Evolutionary conservation across 2,113 vertebrate genomes (phyloP).

Genomic region (Ictalurus punctatus): DNA sequence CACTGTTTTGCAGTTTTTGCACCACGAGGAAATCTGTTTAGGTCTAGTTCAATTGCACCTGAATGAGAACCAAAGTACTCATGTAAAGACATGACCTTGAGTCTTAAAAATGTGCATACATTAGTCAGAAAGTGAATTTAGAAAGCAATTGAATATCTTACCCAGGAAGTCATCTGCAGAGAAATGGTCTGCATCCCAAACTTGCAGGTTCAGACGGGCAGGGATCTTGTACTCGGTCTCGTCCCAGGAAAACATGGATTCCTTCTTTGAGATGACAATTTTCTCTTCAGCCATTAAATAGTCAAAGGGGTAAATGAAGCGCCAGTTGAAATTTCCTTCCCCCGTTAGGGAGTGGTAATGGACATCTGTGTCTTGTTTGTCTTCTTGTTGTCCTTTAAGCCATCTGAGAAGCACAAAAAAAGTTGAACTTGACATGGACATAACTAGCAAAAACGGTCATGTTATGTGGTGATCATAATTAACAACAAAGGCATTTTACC

Average conservation of each 20-base stretch:
- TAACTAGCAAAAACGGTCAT: background rate
- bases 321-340: slow-evolving; percentile 99
- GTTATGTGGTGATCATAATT: background rate
- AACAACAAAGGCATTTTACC: slow-evolving; percentile 63
- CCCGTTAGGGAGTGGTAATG: slow-evolving; percentile 97
- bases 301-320: slow-evolving; percentile 94
- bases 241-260: slow-evolving; percentile 99
- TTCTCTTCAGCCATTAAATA: slow-evolving; percentile 95
- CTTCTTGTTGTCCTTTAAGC: slow-evolving; percentile 98
- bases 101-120: background rate
- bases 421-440: background rate
- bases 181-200: slow-evolving; percentile 98
- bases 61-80: slow-evolving; percentile 27
- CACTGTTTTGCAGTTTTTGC: slow-evolving; percentile 97
- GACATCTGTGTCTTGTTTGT: slow-evolving; percentile 97
- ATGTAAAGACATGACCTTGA: background rate
- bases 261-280: slow-evolving; percentile 98
- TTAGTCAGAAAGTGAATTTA: background rate
- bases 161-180: slow-evolving; percentile 96
- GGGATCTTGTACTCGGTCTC: slow-evolving; percentile 99
- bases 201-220: slow-evolving; percentile 91
- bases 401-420: slow-evolving; percentile 75
- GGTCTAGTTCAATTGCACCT: slow-evolving; percentile 95
- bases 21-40: slow-evolving; percentile 91
- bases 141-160: slow-evolving; percentile 53